Evolutionary conservation across 2,797 vertebrate genomes (phyloP).

Genomic region (Amblyraja radiata): DNA sequence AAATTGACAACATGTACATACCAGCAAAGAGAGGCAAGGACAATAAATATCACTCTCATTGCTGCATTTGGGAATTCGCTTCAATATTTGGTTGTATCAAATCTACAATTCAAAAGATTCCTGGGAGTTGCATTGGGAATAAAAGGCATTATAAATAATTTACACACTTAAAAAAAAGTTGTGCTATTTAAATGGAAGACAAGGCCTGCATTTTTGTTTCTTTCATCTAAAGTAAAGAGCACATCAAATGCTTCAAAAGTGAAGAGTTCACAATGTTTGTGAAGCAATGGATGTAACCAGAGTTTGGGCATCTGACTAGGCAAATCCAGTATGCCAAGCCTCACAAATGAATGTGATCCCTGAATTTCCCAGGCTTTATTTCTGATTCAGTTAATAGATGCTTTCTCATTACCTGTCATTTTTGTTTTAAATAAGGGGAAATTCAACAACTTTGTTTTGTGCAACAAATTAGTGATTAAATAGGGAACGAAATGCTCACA

Average conservation of each 20-base stretch:
- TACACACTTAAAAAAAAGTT: background rate
- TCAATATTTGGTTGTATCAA: background rate
- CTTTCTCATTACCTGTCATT: too few relatives aligned
- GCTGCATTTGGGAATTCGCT: background rate
- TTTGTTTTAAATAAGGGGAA: too few relatives aligned
- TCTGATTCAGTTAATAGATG: too few relatives aligned
- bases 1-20: background rate
- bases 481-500: too few relatives aligned
- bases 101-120: background rate
- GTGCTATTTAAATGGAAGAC: background rate
- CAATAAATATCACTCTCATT: background rate
- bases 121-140: background rate
- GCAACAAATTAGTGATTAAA: too few relatives aligned
- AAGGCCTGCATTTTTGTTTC: background rate
- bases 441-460: too few relatives aligned
- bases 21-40: background rate
- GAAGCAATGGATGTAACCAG: background rate
- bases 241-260: background rate
- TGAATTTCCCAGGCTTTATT: background rate
- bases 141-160: background rate
- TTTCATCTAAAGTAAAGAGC: background rate
- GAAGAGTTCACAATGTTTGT: background rate
- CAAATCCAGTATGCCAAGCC: background rate
- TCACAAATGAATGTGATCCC: background rate
- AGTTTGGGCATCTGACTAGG: background rate